These are phyloP conservation scores for Psilopogon haemacephalus DNA, from an alignment of 2,113 vertebrate genomes.

Conservation along the genomic window DNA sequence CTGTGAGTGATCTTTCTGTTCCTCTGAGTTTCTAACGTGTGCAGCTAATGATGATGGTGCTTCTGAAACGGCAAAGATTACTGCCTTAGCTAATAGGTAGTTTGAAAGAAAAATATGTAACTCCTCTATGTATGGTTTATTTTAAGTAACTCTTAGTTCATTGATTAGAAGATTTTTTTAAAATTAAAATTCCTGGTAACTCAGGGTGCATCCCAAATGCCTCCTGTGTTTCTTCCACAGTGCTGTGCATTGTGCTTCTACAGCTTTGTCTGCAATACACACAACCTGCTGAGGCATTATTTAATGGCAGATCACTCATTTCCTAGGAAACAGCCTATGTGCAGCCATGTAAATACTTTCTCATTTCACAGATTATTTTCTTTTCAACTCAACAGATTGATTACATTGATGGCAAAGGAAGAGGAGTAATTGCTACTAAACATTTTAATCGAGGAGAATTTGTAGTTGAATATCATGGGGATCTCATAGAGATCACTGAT, in stretches of 20 bases:
- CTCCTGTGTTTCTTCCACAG: neutral
- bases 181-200: neutral
- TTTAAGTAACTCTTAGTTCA: neutral
- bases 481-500: conserved; percentile 89
- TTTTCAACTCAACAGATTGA: conserved; percentile 79
- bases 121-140: neutral
- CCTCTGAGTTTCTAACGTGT: neutral
- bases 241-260: neutral
- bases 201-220: neutral
- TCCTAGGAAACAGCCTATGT: neutral
- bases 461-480: conserved; percentile 96
- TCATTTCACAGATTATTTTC: neutral
- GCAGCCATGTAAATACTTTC: neutral
- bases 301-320: neutral
- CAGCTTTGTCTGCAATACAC: neutral
- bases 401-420: conserved; percentile 89
- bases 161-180: neutral
- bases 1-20: neutral
- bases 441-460: conserved; percentile 91
- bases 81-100: neutral
- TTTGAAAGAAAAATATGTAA: neutral
- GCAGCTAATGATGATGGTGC: neutral
- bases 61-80: neutral
- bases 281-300: neutral
- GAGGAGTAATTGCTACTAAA: conserved; percentile 89